Evolutionary conservation across 2,888 invertebrate species (phyloP).

Genomic region (Choreutis nemorana): DNA sequence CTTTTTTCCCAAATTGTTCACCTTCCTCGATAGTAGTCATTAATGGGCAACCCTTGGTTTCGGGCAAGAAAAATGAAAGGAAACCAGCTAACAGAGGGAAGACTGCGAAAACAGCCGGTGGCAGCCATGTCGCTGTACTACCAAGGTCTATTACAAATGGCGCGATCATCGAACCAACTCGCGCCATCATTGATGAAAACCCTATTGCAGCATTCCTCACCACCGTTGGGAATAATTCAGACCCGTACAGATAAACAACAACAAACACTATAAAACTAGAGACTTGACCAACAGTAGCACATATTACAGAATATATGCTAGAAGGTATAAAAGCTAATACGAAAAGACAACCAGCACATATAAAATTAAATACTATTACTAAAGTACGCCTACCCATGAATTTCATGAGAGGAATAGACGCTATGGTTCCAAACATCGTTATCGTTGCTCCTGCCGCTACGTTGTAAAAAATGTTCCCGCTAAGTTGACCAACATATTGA

Average conservation of each 20-base stretch:
- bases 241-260: constrained; percentile 84
- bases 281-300: constrained; percentile 78
- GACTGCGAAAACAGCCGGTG: constrained; percentile 75
- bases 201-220: constrained; percentile 88
- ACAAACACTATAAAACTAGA: constrained; percentile 87
- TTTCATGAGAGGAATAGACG: constrained; percentile 71
- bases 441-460: constrained; percentile 79
- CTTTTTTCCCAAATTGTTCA: constrained; percentile 61
- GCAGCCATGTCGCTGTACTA: constrained; percentile 62
- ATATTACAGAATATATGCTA: constrained; percentile 52
- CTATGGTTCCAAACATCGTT: constrained; percentile 64
- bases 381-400: constrained; percentile 72
- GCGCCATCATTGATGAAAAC: constrained; percentile 86
- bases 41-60: constrained; percentile 77
- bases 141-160: constrained; percentile 77
- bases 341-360: constrained; percentile 69
- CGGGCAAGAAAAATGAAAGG: constrained; percentile 73
- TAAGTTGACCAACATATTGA: constrained; percentile 80
- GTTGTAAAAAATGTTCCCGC: constrained; percentile 82
- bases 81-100: constrained; percentile 66
- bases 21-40: constrained; percentile 85
- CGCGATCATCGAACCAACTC: constrained; percentile 86
- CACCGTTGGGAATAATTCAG: constrained; percentile 89
- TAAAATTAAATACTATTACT: constrained; percentile 68
- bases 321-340: constrained; percentile 62